Conservation (phyloP, 2,888 invertebrate species). For the Morpho achilles region DNA sequence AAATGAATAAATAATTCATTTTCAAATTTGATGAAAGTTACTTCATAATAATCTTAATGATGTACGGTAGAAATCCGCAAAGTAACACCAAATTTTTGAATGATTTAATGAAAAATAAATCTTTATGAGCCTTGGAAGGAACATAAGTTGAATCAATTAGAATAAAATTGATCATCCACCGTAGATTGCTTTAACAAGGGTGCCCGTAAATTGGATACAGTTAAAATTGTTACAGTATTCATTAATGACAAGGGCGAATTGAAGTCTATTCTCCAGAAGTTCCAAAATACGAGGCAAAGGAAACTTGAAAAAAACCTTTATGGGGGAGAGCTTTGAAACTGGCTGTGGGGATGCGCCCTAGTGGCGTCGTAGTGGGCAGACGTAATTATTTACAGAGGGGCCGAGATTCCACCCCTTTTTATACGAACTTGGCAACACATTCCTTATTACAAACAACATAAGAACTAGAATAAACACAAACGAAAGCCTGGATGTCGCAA, state of each 20-base stretch:
- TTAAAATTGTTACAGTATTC: constrained; percentile 16
- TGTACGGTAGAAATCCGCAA: too few species aligned
- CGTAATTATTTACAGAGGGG: constrained; percentile 73
- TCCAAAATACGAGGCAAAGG: constrained; percentile 24
- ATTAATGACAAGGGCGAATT: constrained; percentile 17
- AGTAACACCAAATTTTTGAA: too few species aligned
- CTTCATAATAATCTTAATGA: too few species aligned
- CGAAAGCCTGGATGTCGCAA: constrained; percentile 14
- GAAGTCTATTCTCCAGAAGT: constrained; percentile 21
- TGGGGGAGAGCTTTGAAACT: constrained; percentile 20
- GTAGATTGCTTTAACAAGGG: constrained; percentile 1
- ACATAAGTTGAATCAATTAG: too few species aligned
- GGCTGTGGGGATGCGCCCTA: constrained; percentile 44
- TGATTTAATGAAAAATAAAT: too few species aligned
- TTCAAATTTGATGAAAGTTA: too few species aligned
- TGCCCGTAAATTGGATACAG: constrained; percentile 17
- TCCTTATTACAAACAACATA: constrained; percentile 21
- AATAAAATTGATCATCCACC: too few species aligned
- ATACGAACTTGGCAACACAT: constrained; percentile 28
- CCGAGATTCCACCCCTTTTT: constrained; percentile 50
- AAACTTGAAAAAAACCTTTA: constrained; percentile 23
- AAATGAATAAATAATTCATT: too few species aligned
- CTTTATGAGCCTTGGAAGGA: too few species aligned
- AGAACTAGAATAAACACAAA: constrained; percentile 16
- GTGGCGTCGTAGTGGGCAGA: constrained; percentile 41